Evolutionary conservation across 2,888 invertebrate species (phyloP), one percentile per base, ranked within the genome.

Genomic region (Micoletzkya japonica): DNA sequence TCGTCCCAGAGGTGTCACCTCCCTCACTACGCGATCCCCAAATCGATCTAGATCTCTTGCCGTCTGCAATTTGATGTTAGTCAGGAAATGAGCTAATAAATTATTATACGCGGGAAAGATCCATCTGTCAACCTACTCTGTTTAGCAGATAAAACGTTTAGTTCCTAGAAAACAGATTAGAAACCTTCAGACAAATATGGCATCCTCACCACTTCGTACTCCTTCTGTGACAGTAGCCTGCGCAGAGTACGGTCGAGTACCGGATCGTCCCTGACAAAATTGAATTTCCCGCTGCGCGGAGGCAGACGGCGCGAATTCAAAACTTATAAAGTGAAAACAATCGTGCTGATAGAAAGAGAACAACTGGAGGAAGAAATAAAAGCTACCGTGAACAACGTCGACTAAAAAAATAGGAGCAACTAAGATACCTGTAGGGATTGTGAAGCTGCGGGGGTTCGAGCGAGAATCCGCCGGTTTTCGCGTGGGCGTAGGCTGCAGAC

Each of bases 11-110:
- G 85, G 80, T 71, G 87, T 86, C 50, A 89, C 85, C 74, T 89
- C 89, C 3, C 83, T 82, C 0, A 86, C 86, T 10, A 89, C 86
- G 52, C 89, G 81, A 6, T 87, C 81, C n/a, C 89, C 89, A 84
- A 89, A 89, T 30, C 82, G 76, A 2, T 80, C 74, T 68, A 89
- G 81, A 77, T 89, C 89, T 0, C 50, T 59, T 0, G 79, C 74
- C 10, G 81, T 78, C 69, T 73, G 39, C 44, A 54, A 57, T 39
- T 32, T 4, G 7, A 44, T n/a, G n/a, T n/a, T n/a, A n/a, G n/a
- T n/a, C n/a, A n/a, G 39, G 57, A 61, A 36, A 39, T 17, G 10
- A 59, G 30, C 34, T 26, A 17, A 26, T 36, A 39, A 69, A 28
- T 69, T 37, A 37, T 30, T 37, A 57, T 37, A n/a, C n/a, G n/a